phyloP scores from a whole-genome alignment of 1,140 invertebrate species.

The Caenorhabditis brenneri region DNA sequence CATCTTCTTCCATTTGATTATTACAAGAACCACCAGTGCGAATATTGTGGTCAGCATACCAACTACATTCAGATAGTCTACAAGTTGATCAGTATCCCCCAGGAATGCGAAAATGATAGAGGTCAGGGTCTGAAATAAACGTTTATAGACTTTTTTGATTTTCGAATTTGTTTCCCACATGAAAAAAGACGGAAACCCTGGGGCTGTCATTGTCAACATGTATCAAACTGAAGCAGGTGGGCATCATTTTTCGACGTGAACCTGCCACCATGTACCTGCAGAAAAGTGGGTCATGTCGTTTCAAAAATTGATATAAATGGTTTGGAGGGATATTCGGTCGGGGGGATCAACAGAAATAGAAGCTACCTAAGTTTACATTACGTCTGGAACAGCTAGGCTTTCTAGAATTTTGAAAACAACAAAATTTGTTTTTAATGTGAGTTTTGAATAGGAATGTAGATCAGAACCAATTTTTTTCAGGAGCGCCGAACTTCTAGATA shows the following conservation, averaged over 20 bases:
- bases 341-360: too few relatives aligned
- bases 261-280: constrained; percentile 48
- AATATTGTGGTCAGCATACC: constrained; percentile 38
- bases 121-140: constrained; percentile 26
- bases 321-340: too few relatives aligned
- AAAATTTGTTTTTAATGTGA: too few relatives aligned
- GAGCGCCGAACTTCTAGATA: too few relatives aligned
- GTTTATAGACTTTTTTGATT: neutral
- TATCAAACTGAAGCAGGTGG: constrained; percentile 44
- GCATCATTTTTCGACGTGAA: constrained; percentile 41
- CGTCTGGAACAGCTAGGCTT: too few relatives aligned
- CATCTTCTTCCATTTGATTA: constrained; percentile 48
- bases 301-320: neutral
- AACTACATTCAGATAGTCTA: constrained; percentile 40
- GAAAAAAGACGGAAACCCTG: constrained; percentile 44
- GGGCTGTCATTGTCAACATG: constrained; percentile 51
- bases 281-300: neutral
- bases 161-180: constrained; percentile 29
- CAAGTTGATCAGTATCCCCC: constrained; percentile 34
- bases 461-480: too few relatives aligned
- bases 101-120: constrained; percentile 40
- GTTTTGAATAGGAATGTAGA: too few relatives aligned
- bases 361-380: too few relatives aligned
- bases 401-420: too few relatives aligned
- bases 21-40: constrained; percentile 1